Base-by-base conservation (phyloP, 2,797 vertebrate genomes). In the Rhincodon typus region DNA sequence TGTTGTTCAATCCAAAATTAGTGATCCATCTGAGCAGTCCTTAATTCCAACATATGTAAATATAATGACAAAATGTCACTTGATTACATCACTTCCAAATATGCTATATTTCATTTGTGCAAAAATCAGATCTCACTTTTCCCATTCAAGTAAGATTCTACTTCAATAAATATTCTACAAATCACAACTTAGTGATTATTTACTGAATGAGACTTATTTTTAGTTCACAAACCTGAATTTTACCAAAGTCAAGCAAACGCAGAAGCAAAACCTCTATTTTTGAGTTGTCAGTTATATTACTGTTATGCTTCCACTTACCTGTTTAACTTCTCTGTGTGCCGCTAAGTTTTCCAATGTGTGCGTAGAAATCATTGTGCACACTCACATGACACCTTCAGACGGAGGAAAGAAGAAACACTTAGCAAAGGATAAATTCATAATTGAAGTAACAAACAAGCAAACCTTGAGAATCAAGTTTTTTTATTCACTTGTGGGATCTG, bases 341-440 rank as follows among this genome's bases (percentile, higher is more conserved):
- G 97, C 97, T 95, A 97, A 96, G 95, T 96, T 97, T 25, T 98
- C 98, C 95, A 97, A 96, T 0, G 96, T 97, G 96, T 98, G 98
- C 96, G 97, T 98, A 79, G 98, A 98, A 96, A 99, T 97, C 99
- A 99, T 99, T 96, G 98, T 98, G 96, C 95, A 97, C 12, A 96
- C 96, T 97, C 97, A 97, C 98, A 98, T 98, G 97, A 97, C 96
- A 97, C 98, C 98, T 97, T 97, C 88, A 95, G 97, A 82, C 96
- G 96, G 50, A 96, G 70, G 97, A 95, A 96, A 46, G 95, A 96
- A n/a, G 79, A 17, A 0, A 8, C 21, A 77, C 96, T 77, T 30
- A 94, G 19, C 77, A 53, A 34, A 70, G 69, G 72, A n/a, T 23
- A 23, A 15, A 87, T 38, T 30, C 53, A 90, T 38, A 50, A 69